Percentiles rank a stretch among this genome's conserved stretches.
phyloP scores from a whole-genome alignment of 1,140 invertebrate genomes.

The Drosophila littoralis region DNA sequence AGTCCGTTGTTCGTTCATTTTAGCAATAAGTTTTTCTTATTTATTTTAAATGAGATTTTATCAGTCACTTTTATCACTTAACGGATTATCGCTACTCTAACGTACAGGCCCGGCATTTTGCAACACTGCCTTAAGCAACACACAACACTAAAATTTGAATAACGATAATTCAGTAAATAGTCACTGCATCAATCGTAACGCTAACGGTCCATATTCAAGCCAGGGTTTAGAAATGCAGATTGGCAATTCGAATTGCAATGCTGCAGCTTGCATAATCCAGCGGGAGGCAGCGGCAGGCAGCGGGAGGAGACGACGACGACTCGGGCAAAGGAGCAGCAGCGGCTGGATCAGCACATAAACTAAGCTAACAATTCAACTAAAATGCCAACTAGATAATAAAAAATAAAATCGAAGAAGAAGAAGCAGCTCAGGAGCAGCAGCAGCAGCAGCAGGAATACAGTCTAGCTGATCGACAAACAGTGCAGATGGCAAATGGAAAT shows the following conservation, averaged over 20 bases:
- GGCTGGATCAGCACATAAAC: conserved; percentile 58
- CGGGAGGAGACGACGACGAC: conserved; percentile 11
- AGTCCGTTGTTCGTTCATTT: too few species aligned
- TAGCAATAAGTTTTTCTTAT: too few species aligned
- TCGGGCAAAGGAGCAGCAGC: conserved; percentile 4
- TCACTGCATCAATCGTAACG: conserved; percentile 43
- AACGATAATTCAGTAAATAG: conserved; percentile 25
- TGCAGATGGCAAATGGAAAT: conserved; percentile 66
- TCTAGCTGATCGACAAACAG: conserved; percentile 23
- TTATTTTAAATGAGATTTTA: too few species aligned
- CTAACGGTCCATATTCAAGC: conserved; percentile 20
- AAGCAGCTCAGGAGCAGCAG: conserved; percentile 25
- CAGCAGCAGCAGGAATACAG: conserved; percentile 5
- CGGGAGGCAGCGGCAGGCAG: not conserved
- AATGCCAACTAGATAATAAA: conserved; percentile 82
- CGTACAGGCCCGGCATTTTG: conserved; percentile 10
- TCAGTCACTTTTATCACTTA: not conserved
- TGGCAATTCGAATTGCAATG: conserved; percentile 25
- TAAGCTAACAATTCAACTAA: conserved; percentile 78
- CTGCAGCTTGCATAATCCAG: conserved; percentile 57
- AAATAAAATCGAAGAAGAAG: conserved; percentile 68
- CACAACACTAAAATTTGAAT: conserved; percentile 13
- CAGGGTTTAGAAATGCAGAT: conserved; percentile 64
- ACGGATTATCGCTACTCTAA: not conserved
- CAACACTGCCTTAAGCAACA: conserved; percentile 15